Evolutionary conservation across 2,797 vertebrate genomes (phyloP), one percentile per base, ranked within the genome.

Genomic region (Apodemus agrarius): DNA sequence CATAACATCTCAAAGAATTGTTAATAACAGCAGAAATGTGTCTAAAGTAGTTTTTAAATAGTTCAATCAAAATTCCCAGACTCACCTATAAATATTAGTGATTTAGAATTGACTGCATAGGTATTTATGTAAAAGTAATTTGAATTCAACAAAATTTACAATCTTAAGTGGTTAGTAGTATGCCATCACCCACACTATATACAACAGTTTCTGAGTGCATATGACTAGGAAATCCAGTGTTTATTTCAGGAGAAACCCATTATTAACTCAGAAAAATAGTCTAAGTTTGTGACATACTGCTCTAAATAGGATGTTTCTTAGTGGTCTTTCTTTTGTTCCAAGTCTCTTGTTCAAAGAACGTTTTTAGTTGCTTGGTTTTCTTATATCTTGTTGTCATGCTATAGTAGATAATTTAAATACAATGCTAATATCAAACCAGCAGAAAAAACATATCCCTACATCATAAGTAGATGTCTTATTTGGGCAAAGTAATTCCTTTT

Each of bases 401-500:
- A 57, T 17, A 52, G 19, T n/a, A 83, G 40, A 31, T 72, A 43
- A 80, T 69, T 83, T 86, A 40, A 76, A 84, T 29, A 95, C 4
- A 8, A 91, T 89, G 93, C 74, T 84, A 94, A 43, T 46, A 90
- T 93, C 43, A 52, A 86, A 26, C n/a, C 19, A 86, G 16, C 76
- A 75, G 59, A 75, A 95, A 90, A 72, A 17, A 43, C 52, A 19
- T 43, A 90, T 31, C 74, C 13, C 54, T 52, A 74, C 54, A 82
- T 59, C 86, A 22, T 82, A 96, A 79, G 11, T 90, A 72, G 34
- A 10, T 92, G 21, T 69, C 24, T 78, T 90, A 75, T 86, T 92
- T 94, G 43, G 29, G 79, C 63, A 95, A 89, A 91, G 29, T 74
- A 91, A 93, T 89, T 94, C 72, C 21, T 95, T 69, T 92, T 96